Percentiles rank a stretch among this genome's conserved stretches.
These are phyloP conservation scores for Tethea ocularis DNA, from an alignment of 2,888 invertebrate species.

Conservation along the genomic window DNA sequence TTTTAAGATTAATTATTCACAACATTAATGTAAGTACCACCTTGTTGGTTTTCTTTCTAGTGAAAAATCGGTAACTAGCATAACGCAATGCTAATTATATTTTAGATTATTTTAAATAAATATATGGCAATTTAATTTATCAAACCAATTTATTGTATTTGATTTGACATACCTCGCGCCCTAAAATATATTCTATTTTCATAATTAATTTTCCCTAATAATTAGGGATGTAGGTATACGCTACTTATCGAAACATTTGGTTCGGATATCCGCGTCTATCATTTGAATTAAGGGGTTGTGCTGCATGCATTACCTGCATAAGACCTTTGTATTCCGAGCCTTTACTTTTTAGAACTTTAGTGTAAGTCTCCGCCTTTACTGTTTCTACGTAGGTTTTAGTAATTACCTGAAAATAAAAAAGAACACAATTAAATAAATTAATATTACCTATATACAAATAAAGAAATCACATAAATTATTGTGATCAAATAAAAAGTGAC, in stretches of 20 bases:
- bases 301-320: background rate
- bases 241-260: background rate
- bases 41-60: too few relatives aligned
- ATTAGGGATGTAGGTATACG: background rate
- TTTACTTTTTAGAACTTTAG: background rate
- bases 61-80: too few relatives aligned
- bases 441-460: background rate
- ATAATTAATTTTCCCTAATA: background rate
- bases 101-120: too few relatives aligned
- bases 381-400: background rate
- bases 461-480: background rate
- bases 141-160: too few relatives aligned
- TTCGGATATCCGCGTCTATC: background rate
- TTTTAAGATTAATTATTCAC: too few relatives aligned
- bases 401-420: constrained; percentile 1
- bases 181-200: background rate
- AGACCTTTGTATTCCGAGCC: background rate
- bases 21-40: too few relatives aligned
- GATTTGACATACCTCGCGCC: too few relatives aligned
- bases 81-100: too few relatives aligned
- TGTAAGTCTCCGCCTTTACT: background rate
- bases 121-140: too few relatives aligned
- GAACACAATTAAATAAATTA: background rate
- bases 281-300: background rate
- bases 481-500: background rate